phyloP scores from a whole-genome alignment of 1,140 invertebrate genomes.

The Musca vetustissima region DNA sequence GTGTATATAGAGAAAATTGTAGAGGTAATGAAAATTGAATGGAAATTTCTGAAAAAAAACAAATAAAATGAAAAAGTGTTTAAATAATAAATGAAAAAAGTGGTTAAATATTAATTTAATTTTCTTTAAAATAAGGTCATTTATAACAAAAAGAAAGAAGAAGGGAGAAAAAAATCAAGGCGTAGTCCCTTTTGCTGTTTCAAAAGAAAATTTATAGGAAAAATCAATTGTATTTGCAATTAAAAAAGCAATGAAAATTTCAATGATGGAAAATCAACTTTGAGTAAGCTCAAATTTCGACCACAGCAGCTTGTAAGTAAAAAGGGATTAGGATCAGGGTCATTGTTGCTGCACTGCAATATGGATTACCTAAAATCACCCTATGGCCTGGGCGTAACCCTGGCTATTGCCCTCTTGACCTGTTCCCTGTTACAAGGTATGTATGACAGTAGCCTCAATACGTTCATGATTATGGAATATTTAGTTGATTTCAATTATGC shows the following conservation, averaged over 20 bases:
- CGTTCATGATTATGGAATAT: background rate
- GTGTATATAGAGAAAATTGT: background rate
- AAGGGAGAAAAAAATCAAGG: conserved; percentile 5
- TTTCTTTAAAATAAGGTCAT: background rate
- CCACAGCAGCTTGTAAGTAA: conserved; percentile 1
- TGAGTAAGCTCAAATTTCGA: background rate
- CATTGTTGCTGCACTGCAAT: background rate
- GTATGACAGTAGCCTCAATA: background rate
- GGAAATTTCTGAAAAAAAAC: background rate
- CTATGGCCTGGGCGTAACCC: conserved; percentile 13
- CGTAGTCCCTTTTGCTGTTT: background rate
- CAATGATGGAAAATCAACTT: background rate
- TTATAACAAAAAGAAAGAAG: background rate
- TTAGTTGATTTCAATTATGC: conserved; percentile 1
- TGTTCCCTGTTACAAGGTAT: background rate
- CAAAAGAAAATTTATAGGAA: background rate
- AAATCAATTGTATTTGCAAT: conserved; percentile 7
- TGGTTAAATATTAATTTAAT: background rate
- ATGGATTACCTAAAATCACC: conserved; percentile 2
- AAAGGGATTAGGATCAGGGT: background rate
- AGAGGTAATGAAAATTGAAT: background rate
- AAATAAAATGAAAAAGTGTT: background rate
- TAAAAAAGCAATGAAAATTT: background rate
- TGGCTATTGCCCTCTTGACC: conserved; percentile 7
- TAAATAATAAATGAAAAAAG: background rate